phyloP scores from a whole-genome alignment of 1,140 invertebrate genomes.

The Drosophila ironensis region DNA sequence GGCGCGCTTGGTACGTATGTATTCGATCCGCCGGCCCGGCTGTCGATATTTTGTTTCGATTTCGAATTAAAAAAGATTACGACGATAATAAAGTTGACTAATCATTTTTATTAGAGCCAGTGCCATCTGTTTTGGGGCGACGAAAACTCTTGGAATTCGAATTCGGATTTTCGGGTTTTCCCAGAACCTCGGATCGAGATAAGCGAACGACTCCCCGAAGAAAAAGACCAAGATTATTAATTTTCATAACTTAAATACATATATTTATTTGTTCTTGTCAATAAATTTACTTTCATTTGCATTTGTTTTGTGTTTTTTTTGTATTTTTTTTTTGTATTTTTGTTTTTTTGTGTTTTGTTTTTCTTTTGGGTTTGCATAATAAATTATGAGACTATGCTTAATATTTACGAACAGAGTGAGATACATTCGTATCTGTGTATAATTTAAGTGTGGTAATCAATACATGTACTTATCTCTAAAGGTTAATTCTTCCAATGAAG shows the following conservation, averaged over 20 bases:
- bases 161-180: slow-evolving; percentile 23
- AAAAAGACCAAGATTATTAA: slow-evolving; percentile 62
- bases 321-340: slow-evolving; percentile 29
- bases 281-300: slow-evolving; percentile 48
- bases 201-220: slow-evolving; percentile 1
- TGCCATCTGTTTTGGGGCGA: slow-evolving; percentile 55
- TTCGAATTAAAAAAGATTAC: slow-evolving; percentile 79
- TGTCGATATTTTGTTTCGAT: slow-evolving; percentile 72
- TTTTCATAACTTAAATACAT: slow-evolving; percentile 81
- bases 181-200: slow-evolving; percentile 60
- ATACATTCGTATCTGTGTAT: slow-evolving; percentile 51
- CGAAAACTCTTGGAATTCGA: slow-evolving; percentile 43
- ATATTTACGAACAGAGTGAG: slow-evolving; percentile 69
- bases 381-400: slow-evolving; percentile 72
- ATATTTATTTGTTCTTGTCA: slow-evolving; percentile 54
- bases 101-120: slow-evolving; percentile 75
- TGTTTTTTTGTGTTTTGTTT: too few relatives aligned
- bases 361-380: slow-evolving; percentile 51
- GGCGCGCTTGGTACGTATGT: neutral
- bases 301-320: slow-evolving; percentile 40
- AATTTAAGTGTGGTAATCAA: slow-evolving; percentile 43
- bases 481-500: slow-evolving; percentile 26
- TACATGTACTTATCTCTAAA: slow-evolving; percentile 39
- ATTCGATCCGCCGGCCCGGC: slow-evolving; percentile 4
- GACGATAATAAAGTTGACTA: slow-evolving; percentile 80